Conservation (phyloP, 37 sponge, comb jelly and placozoan species). For the Spongilla lacustris region DNA sequence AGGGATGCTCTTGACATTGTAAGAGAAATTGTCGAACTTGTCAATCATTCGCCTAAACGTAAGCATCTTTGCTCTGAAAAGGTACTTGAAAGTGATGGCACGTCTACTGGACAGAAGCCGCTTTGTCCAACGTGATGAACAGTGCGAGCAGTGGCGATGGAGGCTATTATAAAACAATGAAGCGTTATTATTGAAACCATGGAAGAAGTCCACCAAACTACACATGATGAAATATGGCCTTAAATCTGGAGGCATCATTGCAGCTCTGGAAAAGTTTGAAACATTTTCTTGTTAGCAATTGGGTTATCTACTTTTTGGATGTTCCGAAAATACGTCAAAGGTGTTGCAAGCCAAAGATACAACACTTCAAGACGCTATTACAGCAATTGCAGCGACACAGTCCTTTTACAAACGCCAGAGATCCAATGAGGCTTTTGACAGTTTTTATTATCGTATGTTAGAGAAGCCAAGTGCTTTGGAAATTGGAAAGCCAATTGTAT, state of each 20-base stretch:
- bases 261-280: conserved; percentile 32
- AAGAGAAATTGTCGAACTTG: conserved; percentile 50
- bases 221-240: conserved; percentile 34
- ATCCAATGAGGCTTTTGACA: not conserved
- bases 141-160: conserved; percentile 23
- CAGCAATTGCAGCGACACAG: not conserved
- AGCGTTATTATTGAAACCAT: conserved; percentile 21
- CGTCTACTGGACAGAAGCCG: conserved; percentile 12
- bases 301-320: not conserved
- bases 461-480: not conserved
- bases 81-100: conserved; percentile 4
- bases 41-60: conserved; percentile 64
- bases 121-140: conserved; percentile 39
- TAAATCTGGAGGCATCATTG: conserved; percentile 15
- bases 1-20: conserved; percentile 56
- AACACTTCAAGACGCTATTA: not conserved
- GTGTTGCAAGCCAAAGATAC: not conserved
- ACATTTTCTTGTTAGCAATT: not conserved
- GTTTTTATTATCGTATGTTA: not conserved
- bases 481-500: not conserved
- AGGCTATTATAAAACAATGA: conserved; percentile 9
- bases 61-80: conserved; percentile 35
- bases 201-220: conserved; percentile 29
- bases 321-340: not conserved
- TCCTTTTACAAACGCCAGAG: conserved; percentile 11